A percentile compares a stretch with the other conserved stretches of the same genome.
These are phyloP conservation scores for Dasypogon diadema DNA, from an alignment of 2,888 invertebrate species.

Conservation along the genomic window DNA sequence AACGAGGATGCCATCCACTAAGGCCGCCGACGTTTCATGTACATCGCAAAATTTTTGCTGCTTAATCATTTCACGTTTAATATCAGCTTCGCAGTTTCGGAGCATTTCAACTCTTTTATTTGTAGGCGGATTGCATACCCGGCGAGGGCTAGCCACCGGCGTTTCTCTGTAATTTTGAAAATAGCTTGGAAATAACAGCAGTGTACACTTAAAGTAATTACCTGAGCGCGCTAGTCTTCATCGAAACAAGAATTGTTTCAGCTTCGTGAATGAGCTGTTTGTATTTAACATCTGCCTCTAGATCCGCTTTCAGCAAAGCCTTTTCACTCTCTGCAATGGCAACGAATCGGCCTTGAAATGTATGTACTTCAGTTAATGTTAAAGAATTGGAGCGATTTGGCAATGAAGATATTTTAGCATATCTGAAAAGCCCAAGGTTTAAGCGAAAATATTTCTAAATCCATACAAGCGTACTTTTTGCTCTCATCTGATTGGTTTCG, in stretches of 20 bases:
- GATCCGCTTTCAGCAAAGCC: constrained; percentile 78
- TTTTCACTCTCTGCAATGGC: constrained; percentile 72
- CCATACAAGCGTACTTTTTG: constrained; percentile 60
- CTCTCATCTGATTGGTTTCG: constrained; percentile 69
- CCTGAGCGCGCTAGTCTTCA: constrained; percentile 75
- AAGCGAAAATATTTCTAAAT: background rate
- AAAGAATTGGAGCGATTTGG: constrained; percentile 67
- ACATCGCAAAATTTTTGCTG: constrained; percentile 58
- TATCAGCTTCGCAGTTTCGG: constrained; percentile 76
- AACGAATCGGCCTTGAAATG: constrained; percentile 65
- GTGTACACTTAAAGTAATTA: too few relatives aligned
- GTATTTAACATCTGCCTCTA: constrained; percentile 85
- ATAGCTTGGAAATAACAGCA: too few relatives aligned
- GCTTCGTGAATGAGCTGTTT: constrained; percentile 85
- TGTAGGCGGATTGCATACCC: constrained; percentile 72
- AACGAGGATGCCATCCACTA: constrained; percentile 58
- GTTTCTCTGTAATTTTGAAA: constrained; percentile 68
- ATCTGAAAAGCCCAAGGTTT: constrained; percentile 57
- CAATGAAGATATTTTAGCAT: constrained; percentile 62
- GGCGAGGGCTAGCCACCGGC: constrained; percentile 76
- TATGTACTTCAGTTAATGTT: constrained; percentile 65
- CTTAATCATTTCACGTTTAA: constrained; percentile 63
- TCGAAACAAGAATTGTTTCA: constrained; percentile 79
- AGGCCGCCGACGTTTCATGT: constrained; percentile 47
- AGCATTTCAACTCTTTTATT: constrained; percentile 83